Percentiles rank a stretch among this genome's conserved stretches.
Conservation (phyloP, 30 jellyfish, hydroid and myxozoan genomes). For the Aurelia aurita complex sp. Pacific region DNA sequence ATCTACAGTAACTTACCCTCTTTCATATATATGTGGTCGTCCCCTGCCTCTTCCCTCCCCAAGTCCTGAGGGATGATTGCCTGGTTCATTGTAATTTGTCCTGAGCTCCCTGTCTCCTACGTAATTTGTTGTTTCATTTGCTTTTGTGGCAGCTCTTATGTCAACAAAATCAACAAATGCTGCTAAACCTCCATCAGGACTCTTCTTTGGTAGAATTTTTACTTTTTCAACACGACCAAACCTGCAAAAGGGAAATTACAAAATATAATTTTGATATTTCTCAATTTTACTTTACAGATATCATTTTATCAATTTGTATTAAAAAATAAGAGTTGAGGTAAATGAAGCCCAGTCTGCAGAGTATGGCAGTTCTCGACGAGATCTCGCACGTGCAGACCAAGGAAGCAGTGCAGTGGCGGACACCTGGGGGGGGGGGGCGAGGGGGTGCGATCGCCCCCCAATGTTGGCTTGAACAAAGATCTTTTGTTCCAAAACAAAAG, state of each 20-base stretch:
- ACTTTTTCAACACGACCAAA: slow-evolving; percentile 99
- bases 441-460: no score
- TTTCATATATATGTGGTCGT: slow-evolving; percentile 80
- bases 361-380: no score
- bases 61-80: slow-evolving; percentile 68
- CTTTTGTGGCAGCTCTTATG: slow-evolving; percentile 98
- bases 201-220: slow-evolving; percentile 90
- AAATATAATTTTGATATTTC: not conserved
- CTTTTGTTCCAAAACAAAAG: no score
- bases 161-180: slow-evolving; percentile 99
- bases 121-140: slow-evolving; percentile 91
- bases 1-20: slow-evolving; percentile 86
- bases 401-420: no score
- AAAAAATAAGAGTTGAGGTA: no score
- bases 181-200: slow-evolving; percentile 99
- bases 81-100: slow-evolving; percentile 98
- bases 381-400: no score
- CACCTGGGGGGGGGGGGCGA: no score
- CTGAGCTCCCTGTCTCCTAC: slow-evolving; percentile 97
- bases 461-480: no score
- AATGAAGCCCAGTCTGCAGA: no score
- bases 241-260: slow-evolving; percentile 35
- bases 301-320: not conserved
- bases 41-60: slow-evolving; percentile 87
- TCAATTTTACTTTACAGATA: not conserved